These are phyloP conservation scores for Norana najaformis DNA, from an alignment of 2,888 invertebrate species.

Conservation along the genomic window DNA sequence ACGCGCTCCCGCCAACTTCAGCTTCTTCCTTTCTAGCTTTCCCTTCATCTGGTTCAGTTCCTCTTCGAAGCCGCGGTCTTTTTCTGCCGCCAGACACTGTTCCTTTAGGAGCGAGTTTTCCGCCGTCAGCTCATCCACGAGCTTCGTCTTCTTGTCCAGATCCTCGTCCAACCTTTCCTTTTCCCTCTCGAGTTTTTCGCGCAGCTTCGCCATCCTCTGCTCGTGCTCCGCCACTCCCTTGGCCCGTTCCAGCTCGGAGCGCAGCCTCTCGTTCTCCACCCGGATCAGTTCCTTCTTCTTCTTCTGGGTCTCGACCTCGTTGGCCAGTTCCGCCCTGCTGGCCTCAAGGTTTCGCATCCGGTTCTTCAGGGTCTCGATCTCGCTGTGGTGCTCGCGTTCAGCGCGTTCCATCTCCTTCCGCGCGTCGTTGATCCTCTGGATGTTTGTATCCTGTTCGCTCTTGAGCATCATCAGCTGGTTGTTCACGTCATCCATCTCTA, in stretches of 20 bases:
- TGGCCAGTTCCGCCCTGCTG: background rate
- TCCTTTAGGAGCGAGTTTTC: background rate
- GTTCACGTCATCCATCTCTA: background rate
- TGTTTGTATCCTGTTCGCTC: background rate
- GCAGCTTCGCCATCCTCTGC: background rate
- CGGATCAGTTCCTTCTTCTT: slow-evolving; percentile 4
- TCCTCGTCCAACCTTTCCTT: background rate
- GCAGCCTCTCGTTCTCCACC: background rate
- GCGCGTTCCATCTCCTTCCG: background rate
- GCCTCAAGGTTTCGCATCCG: background rate
- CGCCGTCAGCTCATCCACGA: background rate
- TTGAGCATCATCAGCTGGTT: slow-evolving; percentile 6
- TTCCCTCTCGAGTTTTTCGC: background rate
- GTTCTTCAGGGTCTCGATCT: slow-evolving; percentile 2
- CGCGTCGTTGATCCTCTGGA: background rate
- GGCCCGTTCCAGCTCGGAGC: background rate
- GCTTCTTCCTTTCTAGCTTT: background rate
- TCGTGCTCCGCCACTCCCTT: background rate
- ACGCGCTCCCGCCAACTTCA: background rate
- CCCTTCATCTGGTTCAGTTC: background rate
- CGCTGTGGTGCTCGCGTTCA: background rate
- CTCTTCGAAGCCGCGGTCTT: background rate
- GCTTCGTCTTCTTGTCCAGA: background rate
- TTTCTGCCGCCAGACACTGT: background rate
- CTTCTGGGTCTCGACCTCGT: background rate